Conservation (phyloP, 2,888 invertebrate genomes). For the Gonocerus acuteangulatus region DNA sequence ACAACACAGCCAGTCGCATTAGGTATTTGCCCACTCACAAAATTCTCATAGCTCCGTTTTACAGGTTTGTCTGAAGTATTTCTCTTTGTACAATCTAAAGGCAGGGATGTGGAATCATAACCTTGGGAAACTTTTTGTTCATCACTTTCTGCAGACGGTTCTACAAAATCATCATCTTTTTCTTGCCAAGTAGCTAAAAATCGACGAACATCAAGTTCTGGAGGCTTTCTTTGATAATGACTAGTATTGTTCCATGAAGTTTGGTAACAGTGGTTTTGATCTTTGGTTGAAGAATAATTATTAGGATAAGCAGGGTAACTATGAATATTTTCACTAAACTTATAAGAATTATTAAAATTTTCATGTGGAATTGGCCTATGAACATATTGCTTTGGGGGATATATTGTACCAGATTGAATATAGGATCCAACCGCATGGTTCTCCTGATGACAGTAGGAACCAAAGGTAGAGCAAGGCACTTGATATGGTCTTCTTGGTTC, state of each 20-base stretch:
- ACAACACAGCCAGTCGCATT: slow-evolving; percentile 15
- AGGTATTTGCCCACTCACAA: not conserved
- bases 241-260: slow-evolving; percentile 18
- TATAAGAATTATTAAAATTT: slow-evolving; percentile 4
- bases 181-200: slow-evolving; percentile 33
- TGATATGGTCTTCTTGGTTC: slow-evolving; percentile 17
- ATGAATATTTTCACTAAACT: slow-evolving; percentile 6
- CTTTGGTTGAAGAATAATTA: slow-evolving; percentile 13
- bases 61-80: slow-evolving; percentile 12
- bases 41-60: slow-evolving; percentile 12
- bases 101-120: slow-evolving; percentile 19
- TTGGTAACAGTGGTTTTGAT: slow-evolving; percentile 14
- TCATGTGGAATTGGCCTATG: slow-evolving; percentile 9
- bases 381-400: slow-evolving; percentile 9
- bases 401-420: not conserved
- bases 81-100: slow-evolving; percentile 31
- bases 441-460: slow-evolving; percentile 9
- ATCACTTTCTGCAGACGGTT: slow-evolving; percentile 20
- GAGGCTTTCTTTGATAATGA: slow-evolving; percentile 15
- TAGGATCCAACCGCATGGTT: slow-evolving; percentile 4
- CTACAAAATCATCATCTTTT: slow-evolving; percentile 31
- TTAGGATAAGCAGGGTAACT: slow-evolving; percentile 15
- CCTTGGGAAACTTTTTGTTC: slow-evolving; percentile 10
- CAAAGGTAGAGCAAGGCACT: slow-evolving; percentile 6
- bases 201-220: slow-evolving; percentile 28